Evolutionary conservation across 2,888 invertebrate species (phyloP), one percentile per base, ranked within the genome.

Genomic region (Hermodice carunculata): DNA sequence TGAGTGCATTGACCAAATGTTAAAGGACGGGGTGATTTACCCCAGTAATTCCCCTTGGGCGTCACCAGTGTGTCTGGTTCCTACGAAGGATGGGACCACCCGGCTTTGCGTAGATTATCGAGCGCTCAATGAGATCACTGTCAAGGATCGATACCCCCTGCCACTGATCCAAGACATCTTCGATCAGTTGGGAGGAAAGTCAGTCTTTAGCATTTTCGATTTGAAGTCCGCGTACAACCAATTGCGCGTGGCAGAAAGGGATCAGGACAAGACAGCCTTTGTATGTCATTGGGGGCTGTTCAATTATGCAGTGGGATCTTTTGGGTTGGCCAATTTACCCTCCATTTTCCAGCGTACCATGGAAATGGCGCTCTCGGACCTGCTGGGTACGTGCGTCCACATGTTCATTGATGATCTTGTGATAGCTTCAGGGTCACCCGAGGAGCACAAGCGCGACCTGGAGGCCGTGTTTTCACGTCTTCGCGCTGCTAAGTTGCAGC

Each of bases 331-430:
- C 3, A 71, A 66, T 53, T 61, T 59, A 4, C 71, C 66, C 3
- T 49, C 54, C 3, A 29, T 26, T 1, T 70, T 71, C 44, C 65
- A 62, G 49, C 28, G 62, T 1, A 32, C 43, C 1, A 70, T 71
- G 70, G 44, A 65, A 1, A 40, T 24, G 11, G 46, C 59, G 3
- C 19, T 66, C n/a, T 14, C 6, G 19, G 59, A 42, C 26, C 14
- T 46, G 3, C 14, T 66, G 2, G 63, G 60, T 1, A 57, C 2
- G 28, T 34, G 49, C n/a, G 19, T 24, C 22, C 28, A 65, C 43
- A 49, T 61, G 2, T 69, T 70, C 43, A n/a, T 69, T 6, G 70
- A 70, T 34, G 66, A 70, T 34, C 56, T 70, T 44, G 51, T 70
- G 1, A 56, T 70, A 17, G 61, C 29, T 28, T n/a, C n/a, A n/a